Base-by-base conservation (phyloP, 2,888 invertebrate genomes). In the Drosophila trichaetosa region DNA sequence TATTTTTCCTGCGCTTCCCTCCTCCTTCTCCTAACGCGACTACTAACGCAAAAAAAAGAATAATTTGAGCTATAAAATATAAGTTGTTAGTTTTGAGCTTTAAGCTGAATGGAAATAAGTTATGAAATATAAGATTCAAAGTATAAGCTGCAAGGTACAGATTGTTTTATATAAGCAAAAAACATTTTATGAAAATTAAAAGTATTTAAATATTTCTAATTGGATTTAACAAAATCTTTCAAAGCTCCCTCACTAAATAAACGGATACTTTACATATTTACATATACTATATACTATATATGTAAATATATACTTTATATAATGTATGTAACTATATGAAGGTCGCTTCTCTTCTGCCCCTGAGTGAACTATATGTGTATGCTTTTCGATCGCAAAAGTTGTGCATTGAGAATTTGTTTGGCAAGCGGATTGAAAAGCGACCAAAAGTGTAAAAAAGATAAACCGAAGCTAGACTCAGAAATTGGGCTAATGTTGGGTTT, bases 401-500 rank as follows among this genome's bases (percentile, higher is more conserved):
- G 69, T 70, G 54, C 73, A 71, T 70, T 60, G 33, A 42, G 33
- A 42, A 65, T 48, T 59, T 49, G 57, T 62, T 68, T 46, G 40
- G 33, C 40, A 52, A 42, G 1, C 16, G 29, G 7, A 42, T 57
- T 68, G 64, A 69, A n/a, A 62, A 52, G 13, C 27, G 13, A 1
- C 11, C 38, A 40, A 46, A 67, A 59, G 69, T 48, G 60, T 66
- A 46, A 57, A 57, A 72, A 75, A 46, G 34, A 54, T 54, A 60
- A 64, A 58, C 54, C 52, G 27, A 54, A n/a, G n/a, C n/a, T n/a
- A n/a, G n/a, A n/a, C n/a, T n/a, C n/a, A n/a, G n/a, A n/a, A 73
- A 73, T 68, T 73, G 68, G 61, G 62, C 70, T 76, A 73, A 82
- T 79, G 76, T 68, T 42, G 18, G 52, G 51, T 68, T 80, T 62